Evolutionary conservation across 2,888 invertebrate genomes (phyloP).

Genomic region (Blera fallax): DNA sequence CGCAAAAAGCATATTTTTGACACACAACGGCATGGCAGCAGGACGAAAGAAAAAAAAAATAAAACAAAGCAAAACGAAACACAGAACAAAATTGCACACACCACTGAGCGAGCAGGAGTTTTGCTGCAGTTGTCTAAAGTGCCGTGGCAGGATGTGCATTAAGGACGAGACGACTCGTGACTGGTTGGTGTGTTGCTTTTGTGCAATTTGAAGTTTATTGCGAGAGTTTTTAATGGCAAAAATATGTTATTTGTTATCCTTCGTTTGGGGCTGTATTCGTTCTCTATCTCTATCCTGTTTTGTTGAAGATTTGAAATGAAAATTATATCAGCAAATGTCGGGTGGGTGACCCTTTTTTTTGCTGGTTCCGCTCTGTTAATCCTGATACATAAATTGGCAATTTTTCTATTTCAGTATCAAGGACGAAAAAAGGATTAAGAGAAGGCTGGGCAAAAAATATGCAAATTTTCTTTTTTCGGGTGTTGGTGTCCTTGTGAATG

Average conservation of each 20-base stretch:
- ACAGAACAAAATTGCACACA: constrained; percentile 52
- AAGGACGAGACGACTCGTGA: constrained; percentile 57
- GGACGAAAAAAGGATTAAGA: not conserved
- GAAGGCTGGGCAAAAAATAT: constrained; percentile 11
- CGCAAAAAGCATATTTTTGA: constrained; percentile 61
- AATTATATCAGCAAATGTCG: constrained; percentile 39
- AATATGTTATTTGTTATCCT: constrained; percentile 69
- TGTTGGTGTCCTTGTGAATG: constrained; percentile 17
- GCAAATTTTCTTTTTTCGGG: not conserved
- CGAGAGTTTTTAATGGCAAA: constrained; percentile 67
- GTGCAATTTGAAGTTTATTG: constrained; percentile 70
- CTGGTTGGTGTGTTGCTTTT: constrained; percentile 64
- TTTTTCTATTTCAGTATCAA: constrained; percentile 62
- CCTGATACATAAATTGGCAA: constrained; percentile 67
- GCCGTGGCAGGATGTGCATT: constrained; percentile 67
- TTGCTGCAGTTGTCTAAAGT: constrained; percentile 56
- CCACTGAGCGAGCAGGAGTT: constrained; percentile 14
- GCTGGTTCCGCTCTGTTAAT: constrained; percentile 23
- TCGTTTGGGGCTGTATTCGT: constrained; percentile 29
- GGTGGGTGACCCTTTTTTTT: constrained; percentile 4
- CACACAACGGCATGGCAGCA: constrained; percentile 36
- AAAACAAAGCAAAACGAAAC: constrained; percentile 7
- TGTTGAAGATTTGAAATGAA: constrained; percentile 46
- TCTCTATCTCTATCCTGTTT: constrained; percentile 24
- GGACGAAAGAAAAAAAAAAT: not conserved